phyloP scores from a whole-genome alignment of 2,888 invertebrate species.

The Carcina quercana region DNA sequence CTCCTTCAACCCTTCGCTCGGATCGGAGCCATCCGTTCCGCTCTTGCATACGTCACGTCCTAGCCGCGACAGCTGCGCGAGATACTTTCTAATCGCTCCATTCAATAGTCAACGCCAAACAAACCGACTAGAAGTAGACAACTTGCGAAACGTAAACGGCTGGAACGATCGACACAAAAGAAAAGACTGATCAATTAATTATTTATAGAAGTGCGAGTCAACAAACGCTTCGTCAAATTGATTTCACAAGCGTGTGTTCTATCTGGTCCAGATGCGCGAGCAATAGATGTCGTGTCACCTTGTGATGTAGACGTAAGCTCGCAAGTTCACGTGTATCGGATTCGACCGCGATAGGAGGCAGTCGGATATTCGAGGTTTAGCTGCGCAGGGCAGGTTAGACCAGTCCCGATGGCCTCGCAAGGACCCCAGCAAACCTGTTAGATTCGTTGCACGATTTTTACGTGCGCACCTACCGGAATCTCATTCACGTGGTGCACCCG shows the following conservation, averaged over 20 bases:
- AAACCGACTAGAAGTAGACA: slow-evolving; percentile 49
- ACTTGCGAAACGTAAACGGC: slow-evolving; percentile 58
- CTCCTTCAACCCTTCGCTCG: slow-evolving; percentile 61
- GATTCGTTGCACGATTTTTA: slow-evolving; percentile 75
- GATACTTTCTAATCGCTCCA: slow-evolving; percentile 67
- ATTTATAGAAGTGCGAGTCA: slow-evolving; percentile 42
- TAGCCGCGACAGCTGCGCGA: slow-evolving; percentile 67
- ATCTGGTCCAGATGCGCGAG: slow-evolving; percentile 17
- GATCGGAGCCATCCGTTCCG: slow-evolving; percentile 60
- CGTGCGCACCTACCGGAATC: slow-evolving; percentile 74
- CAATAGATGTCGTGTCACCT: slow-evolving; percentile 19
- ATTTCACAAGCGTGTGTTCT: slow-evolving; percentile 34
- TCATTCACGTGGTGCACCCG: slow-evolving; percentile 67
- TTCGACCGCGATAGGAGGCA: slow-evolving; percentile 61
- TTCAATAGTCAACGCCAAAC: slow-evolving; percentile 53
- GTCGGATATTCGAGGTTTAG: slow-evolving; percentile 68
- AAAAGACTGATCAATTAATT: slow-evolving; percentile 56
- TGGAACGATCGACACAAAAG: slow-evolving; percentile 52
- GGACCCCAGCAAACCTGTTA: slow-evolving; percentile 74
- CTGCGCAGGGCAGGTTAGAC: slow-evolving; percentile 72
- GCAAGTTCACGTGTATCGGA: slow-evolving; percentile 38
- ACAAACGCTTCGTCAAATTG: slow-evolving; percentile 33
- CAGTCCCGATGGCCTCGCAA: slow-evolving; percentile 73
- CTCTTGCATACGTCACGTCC: slow-evolving; percentile 63
- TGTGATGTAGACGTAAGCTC: slow-evolving; percentile 35